Evolutionary conservation across 2,888 invertebrate genomes (phyloP), one percentile per base, ranked within the genome.

Genomic region (Matsumyia berberina): DNA sequence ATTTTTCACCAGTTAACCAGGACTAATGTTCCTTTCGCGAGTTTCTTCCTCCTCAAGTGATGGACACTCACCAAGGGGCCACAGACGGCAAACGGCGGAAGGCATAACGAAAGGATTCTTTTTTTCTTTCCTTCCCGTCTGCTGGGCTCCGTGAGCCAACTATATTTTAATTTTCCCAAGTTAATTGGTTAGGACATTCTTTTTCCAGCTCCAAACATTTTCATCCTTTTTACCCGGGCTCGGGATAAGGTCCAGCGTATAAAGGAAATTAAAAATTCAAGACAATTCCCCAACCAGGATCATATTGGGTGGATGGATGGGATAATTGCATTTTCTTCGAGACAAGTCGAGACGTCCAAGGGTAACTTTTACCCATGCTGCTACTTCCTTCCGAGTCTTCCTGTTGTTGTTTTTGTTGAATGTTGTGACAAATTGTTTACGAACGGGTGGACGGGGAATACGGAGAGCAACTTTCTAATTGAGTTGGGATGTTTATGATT

Each of bases 211-310:
- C 33, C 12, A n/a, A 29, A 19, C 35, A 24, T 12, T 35, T 35
- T 66, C 35, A 11, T 9, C 17, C 7, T 42, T 35, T 35, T 24
- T 33, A 24, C 1, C 24, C 24, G 24, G 24, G 24, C 24, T 24
- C 24, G 24, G 35, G 58, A 77, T 60, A 55, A 37, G 39, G 69
- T 39, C 31, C 44, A 17, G 37, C 39, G 39, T 46, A 72, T 77
- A 78, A 83, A 70, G 74, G 74, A 80, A 76, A 85, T 85, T 85
- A 85, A 85, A 85, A 85, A 85, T 85, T 85, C 74, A 85, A 80
- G 85, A 79, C 74, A 66, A 85, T 80, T 76, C 85, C 74, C 80
- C 37, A 57, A 12, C 29, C 39, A 53, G 74, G 58, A 79, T 67
- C 67, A 70, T 69, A 64, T 74, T 76, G 70, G 66, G 29, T 33